phyloP scores from a whole-genome alignment of 1,140 invertebrate genomes.

The Formica exsecta region DNA sequence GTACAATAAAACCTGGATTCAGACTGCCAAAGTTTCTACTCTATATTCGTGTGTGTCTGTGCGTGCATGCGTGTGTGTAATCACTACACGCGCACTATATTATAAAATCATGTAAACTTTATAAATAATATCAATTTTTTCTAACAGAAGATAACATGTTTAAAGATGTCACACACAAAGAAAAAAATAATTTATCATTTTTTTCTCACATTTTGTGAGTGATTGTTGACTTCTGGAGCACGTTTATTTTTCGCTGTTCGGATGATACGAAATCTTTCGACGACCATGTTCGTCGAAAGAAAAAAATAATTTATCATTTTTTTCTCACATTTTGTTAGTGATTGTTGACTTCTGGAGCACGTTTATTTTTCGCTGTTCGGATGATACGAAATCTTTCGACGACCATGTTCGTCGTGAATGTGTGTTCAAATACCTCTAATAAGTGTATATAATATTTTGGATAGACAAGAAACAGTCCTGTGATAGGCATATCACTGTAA shows the following conservation, averaged over 20 bases:
- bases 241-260: not conserved
- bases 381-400: not conserved
- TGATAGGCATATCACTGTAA: conserved; percentile 54
- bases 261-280: not conserved
- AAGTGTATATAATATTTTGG: conserved; percentile 73
- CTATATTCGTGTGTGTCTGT: conserved; percentile 52
- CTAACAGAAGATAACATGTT: not conserved
- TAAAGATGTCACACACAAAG: not conserved
- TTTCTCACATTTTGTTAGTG: not conserved
- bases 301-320: not conserved
- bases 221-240: not conserved
- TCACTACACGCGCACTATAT: conserved; percentile 35
- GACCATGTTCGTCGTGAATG: conserved; percentile 11
- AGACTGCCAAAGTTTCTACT: conserved; percentile 66
- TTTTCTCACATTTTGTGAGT: not conserved
- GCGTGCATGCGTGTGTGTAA: not conserved
- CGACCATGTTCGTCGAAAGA: too few relatives aligned
- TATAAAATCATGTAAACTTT: conserved; percentile 19
- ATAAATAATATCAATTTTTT: conserved; percentile 27
- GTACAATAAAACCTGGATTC: conserved; percentile 60
- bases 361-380: not conserved
- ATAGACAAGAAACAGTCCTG: conserved; percentile 76
- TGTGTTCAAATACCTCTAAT: conserved; percentile 70
- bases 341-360: not conserved
- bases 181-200: not conserved